phyloP scores from a whole-genome alignment of 2,113 vertebrate species.

The Coracopsis vasa region DNA sequence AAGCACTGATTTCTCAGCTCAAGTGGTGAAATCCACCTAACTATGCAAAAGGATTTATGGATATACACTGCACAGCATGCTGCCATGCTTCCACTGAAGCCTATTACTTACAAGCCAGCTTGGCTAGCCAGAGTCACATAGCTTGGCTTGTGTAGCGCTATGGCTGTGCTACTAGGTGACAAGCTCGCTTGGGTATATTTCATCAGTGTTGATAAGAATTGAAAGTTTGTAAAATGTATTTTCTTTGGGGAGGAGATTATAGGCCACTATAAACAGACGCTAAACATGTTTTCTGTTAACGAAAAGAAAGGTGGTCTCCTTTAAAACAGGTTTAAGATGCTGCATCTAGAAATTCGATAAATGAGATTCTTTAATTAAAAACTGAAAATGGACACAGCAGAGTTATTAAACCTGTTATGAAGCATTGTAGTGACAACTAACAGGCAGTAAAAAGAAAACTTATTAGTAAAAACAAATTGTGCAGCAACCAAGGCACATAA shows the following conservation, averaged over 20 bases:
- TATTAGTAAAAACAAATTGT: not conserved
- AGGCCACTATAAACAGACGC: not conserved
- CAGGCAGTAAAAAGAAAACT: not conserved
- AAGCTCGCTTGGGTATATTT: accelerated
- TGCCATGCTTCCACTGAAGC: not conserved
- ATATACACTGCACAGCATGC: no score
- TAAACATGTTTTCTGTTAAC: not conserved
- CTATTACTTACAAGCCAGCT: not conserved
- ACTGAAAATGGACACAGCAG: not conserved
- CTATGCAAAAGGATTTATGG: not conserved
- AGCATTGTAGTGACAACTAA: not conserved
- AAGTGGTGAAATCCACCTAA: not conserved
- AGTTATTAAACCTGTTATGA: not conserved
- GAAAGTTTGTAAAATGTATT: not conserved
- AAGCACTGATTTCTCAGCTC: not conserved
- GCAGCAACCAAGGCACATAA: not conserved
- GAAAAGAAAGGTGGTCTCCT: not conserved
- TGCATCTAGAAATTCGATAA: not conserved
- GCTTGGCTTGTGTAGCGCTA: not conserved
- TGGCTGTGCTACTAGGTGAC: not conserved
- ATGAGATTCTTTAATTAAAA: not conserved
- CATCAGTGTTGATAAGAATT: not conserved
- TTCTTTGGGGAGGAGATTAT: not conserved
- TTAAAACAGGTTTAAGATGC: not conserved
- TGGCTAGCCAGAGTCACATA: accelerated